phyloP scores from a whole-genome alignment of 1,140 invertebrate genomes.

The Drosophila setifemur region DNA sequence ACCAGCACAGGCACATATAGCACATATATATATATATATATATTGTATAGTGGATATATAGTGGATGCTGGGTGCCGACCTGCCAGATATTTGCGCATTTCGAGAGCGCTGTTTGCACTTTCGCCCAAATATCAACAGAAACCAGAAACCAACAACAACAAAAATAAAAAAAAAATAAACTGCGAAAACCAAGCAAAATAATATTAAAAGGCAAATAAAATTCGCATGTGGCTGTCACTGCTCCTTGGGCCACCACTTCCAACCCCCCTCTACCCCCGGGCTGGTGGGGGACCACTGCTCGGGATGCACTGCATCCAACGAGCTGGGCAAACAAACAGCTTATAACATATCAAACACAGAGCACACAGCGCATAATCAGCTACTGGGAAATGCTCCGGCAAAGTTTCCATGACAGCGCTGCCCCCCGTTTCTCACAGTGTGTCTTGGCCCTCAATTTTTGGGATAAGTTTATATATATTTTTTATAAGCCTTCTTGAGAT shows the following conservation, averaged over 20 bases:
- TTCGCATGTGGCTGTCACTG: constrained; percentile 18
- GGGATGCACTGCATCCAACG: constrained; percentile 5
- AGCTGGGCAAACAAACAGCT: constrained; percentile 28
- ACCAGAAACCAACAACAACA: not conserved
- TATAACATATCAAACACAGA: constrained; percentile 43
- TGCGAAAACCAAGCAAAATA: constrained; percentile 22
- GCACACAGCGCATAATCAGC: constrained; percentile 46
- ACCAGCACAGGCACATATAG: constrained; percentile 7
- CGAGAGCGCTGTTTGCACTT: constrained; percentile 52
- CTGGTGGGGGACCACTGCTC: not conserved
- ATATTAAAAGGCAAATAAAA: constrained; percentile 28
- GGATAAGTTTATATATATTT: not conserved
- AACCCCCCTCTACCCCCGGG: not conserved
- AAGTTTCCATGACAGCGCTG: constrained; percentile 28
- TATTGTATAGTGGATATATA: not conserved
- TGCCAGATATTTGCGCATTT: constrained; percentile 51
- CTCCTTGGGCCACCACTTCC: not conserved
- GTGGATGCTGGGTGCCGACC: not conserved
- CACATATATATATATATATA: not conserved
- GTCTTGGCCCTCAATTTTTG: accelerated
- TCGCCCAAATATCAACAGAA: constrained; percentile 36
- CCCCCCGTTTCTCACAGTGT: not conserved
- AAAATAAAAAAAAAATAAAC: not conserved
- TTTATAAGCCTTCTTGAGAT: no score
- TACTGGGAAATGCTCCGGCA: not conserved